phyloP scores from a whole-genome alignment of 2,797 vertebrate genomes.

The Alca torda region DNA sequence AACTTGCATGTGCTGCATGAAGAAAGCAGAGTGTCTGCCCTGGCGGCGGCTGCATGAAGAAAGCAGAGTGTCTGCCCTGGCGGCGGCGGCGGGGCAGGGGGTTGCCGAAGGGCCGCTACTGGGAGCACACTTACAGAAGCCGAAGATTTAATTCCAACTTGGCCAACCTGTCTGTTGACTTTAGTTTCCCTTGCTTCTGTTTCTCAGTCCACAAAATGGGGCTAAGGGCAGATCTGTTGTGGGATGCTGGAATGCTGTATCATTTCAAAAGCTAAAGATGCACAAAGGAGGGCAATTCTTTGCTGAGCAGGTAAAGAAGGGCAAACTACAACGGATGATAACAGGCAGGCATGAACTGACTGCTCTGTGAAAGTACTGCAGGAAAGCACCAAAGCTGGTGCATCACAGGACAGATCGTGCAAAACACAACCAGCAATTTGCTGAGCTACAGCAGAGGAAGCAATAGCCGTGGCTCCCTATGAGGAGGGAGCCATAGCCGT shows the following conservation, averaged over 20 bases:
- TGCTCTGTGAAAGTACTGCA: background rate
- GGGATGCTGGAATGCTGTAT: background rate
- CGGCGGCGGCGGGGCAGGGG: fast-evolving
- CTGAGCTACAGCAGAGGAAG: background rate
- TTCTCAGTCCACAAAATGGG: background rate
- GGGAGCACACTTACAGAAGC: background rate
- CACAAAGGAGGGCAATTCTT: background rate
- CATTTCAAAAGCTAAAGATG: background rate
- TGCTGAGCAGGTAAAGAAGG: background rate
- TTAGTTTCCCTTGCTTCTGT: background rate
- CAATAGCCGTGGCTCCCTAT: background rate
- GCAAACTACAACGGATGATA: background rate
- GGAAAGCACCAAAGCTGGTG: background rate
- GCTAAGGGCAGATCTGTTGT: background rate
- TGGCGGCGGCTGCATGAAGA: background rate
- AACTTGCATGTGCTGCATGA: background rate
- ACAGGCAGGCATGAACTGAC: background rate
- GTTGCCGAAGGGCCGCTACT: fast-evolving
- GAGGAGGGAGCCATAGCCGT: fast-evolving
- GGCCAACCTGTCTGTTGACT: background rate
- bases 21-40: background rate
- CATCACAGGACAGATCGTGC: background rate
- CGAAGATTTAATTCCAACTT: background rate
- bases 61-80: background rate
- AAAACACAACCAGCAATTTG: background rate